Evolutionary conservation across 1,140 invertebrate genomes (phyloP).

Genomic region (Neuroterus valhalla): DNA sequence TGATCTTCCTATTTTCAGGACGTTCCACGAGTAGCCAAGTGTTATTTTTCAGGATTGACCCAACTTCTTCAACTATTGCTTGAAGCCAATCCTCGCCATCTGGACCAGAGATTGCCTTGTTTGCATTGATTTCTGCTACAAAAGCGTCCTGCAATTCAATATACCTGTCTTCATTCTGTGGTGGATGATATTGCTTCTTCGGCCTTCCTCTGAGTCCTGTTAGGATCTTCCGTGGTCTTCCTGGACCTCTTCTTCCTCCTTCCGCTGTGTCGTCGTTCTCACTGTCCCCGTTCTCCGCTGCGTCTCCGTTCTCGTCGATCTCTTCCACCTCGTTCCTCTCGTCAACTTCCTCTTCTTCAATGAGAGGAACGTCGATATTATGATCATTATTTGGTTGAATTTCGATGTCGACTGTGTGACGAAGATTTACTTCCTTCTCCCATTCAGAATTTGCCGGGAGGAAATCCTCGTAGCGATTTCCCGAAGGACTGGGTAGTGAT

Average conservation of each 20-base stretch:
- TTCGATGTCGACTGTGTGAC: too few species aligned
- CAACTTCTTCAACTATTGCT: not conserved
- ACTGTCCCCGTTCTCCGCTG: not conserved
- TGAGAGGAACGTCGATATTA: not conserved
- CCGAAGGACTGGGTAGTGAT: not conserved
- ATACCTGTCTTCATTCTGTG: not conserved
- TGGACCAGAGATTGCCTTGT: not conserved
- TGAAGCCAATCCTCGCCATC: not conserved
- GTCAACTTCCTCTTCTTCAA: not conserved
- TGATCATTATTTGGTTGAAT: not conserved
- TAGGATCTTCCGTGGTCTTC: not conserved
- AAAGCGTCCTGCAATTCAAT: not conserved
- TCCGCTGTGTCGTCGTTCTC: not conserved
- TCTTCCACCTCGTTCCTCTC: not conserved
- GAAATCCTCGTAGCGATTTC: not conserved
- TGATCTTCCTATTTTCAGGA: not conserved
- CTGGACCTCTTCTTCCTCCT: not conserved
- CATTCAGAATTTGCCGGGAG: not conserved
- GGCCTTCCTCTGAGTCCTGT: slow-evolving; percentile 1
- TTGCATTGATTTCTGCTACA: not conserved
- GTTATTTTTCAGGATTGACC: not conserved
- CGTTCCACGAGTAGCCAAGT: not conserved
- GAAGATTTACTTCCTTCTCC: too few species aligned
- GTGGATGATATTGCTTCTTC: slow-evolving; percentile 16
- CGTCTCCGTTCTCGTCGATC: slow-evolving; percentile 11